A percentile compares a stretch with the other conserved stretches of the same genome.
Conservation (phyloP, 1,140 invertebrate species). For the Drosophila pandora region DNA sequence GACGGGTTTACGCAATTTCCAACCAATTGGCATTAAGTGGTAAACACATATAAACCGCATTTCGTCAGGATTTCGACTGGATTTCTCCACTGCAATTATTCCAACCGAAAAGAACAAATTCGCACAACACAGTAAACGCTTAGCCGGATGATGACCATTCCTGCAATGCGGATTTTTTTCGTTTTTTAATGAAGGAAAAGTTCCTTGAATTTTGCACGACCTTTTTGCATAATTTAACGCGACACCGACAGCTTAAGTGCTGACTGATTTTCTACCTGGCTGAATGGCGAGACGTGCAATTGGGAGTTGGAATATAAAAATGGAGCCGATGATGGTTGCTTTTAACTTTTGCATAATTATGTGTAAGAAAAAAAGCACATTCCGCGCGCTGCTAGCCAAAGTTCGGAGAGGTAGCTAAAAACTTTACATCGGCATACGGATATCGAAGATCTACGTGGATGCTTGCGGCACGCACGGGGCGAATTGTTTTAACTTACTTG, state of each 20-base stretch:
- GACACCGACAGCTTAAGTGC: conserved; percentile 44
- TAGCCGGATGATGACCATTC: conserved; percentile 43
- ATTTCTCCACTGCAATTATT: conserved; percentile 33
- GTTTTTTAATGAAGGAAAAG: conserved; percentile 59
- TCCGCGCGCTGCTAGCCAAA: conserved; percentile 13
- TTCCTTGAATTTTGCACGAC: conserved; percentile 12
- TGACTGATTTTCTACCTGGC: conserved; percentile 68
- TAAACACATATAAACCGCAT: conserved; percentile 35
- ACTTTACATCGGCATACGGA: conserved; percentile 39
- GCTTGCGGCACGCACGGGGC: conserved; percentile 42
- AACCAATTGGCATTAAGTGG: conserved; percentile 68
- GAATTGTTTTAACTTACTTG: conserved; percentile 69
- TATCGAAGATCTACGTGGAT: conserved; percentile 29
- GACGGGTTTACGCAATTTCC: conserved; percentile 57
- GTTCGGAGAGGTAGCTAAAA: conserved; percentile 25
- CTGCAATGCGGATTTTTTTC: conserved; percentile 13
- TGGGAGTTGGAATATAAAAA: conserved; percentile 1
- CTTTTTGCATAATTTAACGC: conserved; percentile 70
- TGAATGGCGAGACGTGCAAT: conserved; percentile 41
- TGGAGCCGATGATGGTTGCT: conserved; percentile 35
- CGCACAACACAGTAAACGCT: conserved; percentile 33
- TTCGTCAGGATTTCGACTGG: neutral
- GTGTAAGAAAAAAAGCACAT: conserved; percentile 58
- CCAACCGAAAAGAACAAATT: conserved; percentile 16
- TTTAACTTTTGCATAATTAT: conserved; percentile 80